Base-by-base conservation (phyloP, 2,888 invertebrate species). In the Lasioglossum pauxillum region DNA sequence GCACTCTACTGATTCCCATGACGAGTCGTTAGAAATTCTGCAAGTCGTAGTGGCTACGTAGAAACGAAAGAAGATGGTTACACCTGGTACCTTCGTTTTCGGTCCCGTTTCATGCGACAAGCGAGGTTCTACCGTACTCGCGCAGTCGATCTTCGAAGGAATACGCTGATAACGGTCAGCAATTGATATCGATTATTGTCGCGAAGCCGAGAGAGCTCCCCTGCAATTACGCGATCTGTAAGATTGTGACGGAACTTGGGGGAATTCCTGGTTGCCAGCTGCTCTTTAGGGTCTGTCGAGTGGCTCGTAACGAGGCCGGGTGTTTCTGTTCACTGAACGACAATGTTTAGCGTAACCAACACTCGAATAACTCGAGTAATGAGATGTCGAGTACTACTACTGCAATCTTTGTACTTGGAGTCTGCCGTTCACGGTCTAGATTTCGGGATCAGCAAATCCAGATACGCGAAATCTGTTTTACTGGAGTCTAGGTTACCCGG, bases 151-250 rank as follows among this genome's bases (percentile, higher is more conserved):
- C 77, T 19, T 19, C 23, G 41, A 16, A 46, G 44, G 72, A 41
- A 77, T 53, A 46, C 64, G 80, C 49, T 73, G 75, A 80, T 69
- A 80, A 83, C 67, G 77, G 31, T 49, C 57, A 75, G 72, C 75
- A 83, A 87, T 87, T 73, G 60, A 67, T 73, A 84, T 72, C 78
- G 72, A 87, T 87, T 87, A 81, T 83, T 64, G 74, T 57, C 16
- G 19, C 49, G 67, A 75, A 82, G 80, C 75, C 71, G 41, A 2
- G 71, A 41, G 71, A 12, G 23, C 10, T 23, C 4, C n/a, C 14
- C n/a, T n/a, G 71, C 41, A 14, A 71, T 71, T 41, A n/a, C 5
- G 14, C 71, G 71, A 71, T 44, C n/a, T 23, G 41, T n/a, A 71
- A 41, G 41, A 71, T 71, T 23, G 41, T 14, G n/a, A 38, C 38